Evolutionary conservation across 2,888 invertebrate genomes (phyloP).

Genomic region (Nephrotoma flavescens): DNA sequence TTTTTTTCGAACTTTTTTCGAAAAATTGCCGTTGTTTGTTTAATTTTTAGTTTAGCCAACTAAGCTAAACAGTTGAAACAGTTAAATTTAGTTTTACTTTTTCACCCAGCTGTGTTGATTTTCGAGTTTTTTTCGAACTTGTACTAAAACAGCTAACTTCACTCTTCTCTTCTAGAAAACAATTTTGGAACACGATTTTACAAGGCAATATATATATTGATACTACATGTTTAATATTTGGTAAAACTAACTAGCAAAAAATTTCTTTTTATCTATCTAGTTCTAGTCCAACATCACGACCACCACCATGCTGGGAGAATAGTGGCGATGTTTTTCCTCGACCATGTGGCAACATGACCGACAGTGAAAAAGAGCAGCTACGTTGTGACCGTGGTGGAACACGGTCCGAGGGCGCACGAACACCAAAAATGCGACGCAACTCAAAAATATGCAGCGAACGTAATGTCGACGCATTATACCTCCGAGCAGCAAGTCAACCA

Average conservation of each 20-base stretch:
- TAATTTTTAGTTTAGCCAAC: too few relatives aligned
- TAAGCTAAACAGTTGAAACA: too few relatives aligned
- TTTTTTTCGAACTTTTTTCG: too few relatives aligned
- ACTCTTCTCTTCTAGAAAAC: too few relatives aligned
- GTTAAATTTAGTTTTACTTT: too few relatives aligned
- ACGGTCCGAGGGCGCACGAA: conserved; percentile 52
- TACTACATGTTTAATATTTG: too few relatives aligned
- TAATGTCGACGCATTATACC: conserved; percentile 56
- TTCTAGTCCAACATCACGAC: conserved; percentile 43
- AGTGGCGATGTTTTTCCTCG: conserved; percentile 67
- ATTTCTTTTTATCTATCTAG: not conserved
- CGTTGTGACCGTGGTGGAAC: conserved; percentile 39
- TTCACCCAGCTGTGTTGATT: too few relatives aligned
- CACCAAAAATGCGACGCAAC: conserved; percentile 29
- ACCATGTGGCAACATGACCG: conserved; percentile 68
- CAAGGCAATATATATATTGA: too few relatives aligned
- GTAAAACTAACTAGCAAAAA: not conserved
- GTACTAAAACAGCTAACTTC: too few relatives aligned
- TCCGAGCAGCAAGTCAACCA: conserved; percentile 43
- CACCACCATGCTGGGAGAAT: conserved; percentile 66
- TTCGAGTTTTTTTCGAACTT: too few relatives aligned
- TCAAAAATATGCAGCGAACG: conserved; percentile 45
- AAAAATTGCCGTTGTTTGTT: too few relatives aligned
- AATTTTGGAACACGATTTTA: too few relatives aligned
- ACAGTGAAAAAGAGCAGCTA: conserved; percentile 55